Base-by-base conservation (phyloP, 2,797 vertebrate species). In the Tenualosa thibaudeaui region DNA sequence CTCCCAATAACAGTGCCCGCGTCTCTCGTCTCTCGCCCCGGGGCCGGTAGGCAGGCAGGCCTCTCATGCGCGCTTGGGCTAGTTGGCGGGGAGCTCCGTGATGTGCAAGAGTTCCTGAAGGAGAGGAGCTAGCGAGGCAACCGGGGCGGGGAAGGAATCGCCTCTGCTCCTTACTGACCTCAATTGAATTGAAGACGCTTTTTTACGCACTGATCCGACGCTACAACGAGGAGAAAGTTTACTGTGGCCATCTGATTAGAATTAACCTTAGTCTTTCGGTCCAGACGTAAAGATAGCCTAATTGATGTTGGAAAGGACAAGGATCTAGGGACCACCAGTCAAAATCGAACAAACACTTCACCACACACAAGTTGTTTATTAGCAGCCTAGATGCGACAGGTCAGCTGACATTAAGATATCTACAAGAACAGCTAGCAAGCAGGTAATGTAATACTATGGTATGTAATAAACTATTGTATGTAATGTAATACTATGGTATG, bases 1-100 rank as follows among this genome's bases (percentile, higher is more conserved):
- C 46, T 81, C 88, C 87, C 88, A 86, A 88, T 92, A 87, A 84
- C 87, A 87, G 81, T 85, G 75, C 89, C 89, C 89, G 85, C 0
- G 56, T 88, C 87, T 85, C 83, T 65, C 8, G 84, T 86, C 75
- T 53, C 88, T 81, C 75, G 50, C 87, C 89, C 88, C 82, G 85
- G 0, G 88, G 89, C 86, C 56, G 82, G 37, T 68, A 84, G 84
- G 31, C 50, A 83, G 58, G 22, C 58, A 19, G 54, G 54, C 54
- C 87, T 85, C 81, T 71, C 81, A 26, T 75, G 83, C 85, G 60
- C 81, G 17, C 58, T 54, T 4, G 62, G 62, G 9, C 31, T 13
- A 68, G 62, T 68, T 68, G 62, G 62, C 62, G 10, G 62, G 62
- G 24, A 68, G 26, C 24, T 68, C 62, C 26, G 12, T 68, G 65